Evolutionary conservation across 1,140 invertebrate genomes (phyloP).

Genomic region (Euwallacea fornicatus): DNA sequence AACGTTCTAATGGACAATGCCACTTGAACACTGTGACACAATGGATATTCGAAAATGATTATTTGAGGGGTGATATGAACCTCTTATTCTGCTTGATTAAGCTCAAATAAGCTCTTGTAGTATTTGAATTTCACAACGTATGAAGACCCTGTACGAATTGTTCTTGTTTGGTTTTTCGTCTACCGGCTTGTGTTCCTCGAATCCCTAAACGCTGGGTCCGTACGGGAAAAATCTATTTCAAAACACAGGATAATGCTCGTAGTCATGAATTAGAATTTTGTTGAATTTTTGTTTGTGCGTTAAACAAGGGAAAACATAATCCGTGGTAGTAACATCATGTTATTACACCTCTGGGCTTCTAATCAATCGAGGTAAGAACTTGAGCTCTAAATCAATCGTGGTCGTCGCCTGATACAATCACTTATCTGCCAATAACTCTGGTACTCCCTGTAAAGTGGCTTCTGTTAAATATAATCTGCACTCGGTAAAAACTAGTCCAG

Average conservation of each 20-base stretch:
- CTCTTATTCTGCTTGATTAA: constrained; percentile 35
- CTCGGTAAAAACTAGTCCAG: constrained; percentile 6
- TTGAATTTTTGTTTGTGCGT: background rate
- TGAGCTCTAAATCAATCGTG: background rate
- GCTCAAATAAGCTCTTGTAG: constrained; percentile 13
- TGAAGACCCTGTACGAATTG: constrained; percentile 7
- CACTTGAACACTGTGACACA: constrained; percentile 29
- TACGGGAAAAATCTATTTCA: background rate
- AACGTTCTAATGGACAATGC: constrained; percentile 20
- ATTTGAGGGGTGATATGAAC: constrained; percentile 34
- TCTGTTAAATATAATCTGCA: background rate
- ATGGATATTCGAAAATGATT: constrained; percentile 27
- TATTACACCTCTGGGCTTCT: background rate
- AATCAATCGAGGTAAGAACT: background rate
- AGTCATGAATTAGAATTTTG: background rate
- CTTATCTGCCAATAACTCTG: constrained; percentile 1
- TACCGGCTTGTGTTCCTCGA: too few species aligned
- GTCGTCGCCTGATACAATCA: background rate
- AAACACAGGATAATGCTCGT: background rate
- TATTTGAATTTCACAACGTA: constrained; percentile 17
- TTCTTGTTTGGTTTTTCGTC: background rate
- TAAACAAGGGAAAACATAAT: background rate
- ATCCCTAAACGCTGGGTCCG: background rate
- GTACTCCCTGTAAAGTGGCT: background rate
- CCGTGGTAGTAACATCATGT: background rate